These are phyloP conservation scores for Asarcornis scutulata DNA, from an alignment of 2,113 vertebrate genomes.

Conservation along the genomic window DNA sequence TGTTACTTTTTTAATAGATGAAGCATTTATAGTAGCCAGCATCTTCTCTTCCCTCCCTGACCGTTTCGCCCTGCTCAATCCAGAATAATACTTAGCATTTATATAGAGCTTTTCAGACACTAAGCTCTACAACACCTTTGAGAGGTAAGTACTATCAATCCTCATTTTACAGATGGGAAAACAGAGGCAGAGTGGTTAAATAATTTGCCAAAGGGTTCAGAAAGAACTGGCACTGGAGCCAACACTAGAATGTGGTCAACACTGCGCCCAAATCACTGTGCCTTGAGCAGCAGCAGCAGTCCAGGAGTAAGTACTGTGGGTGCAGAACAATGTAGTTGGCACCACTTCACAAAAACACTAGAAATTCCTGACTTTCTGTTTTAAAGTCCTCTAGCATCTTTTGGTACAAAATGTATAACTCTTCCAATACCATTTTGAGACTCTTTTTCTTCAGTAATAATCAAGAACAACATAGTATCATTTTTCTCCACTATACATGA, in stretches of 20 bases:
- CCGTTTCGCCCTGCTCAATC: conserved; percentile 52
- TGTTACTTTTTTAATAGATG: conserved; percentile 70
- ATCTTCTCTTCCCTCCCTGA: conserved; percentile 34
- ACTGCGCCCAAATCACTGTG: background rate
- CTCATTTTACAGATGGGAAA: conserved; percentile 61
- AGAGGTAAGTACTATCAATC: conserved; percentile 22
- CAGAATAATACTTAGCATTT: conserved; percentile 45
- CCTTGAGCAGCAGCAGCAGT: background rate
- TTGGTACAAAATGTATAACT: conserved; percentile 30
- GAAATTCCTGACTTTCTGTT: conserved; percentile 43
- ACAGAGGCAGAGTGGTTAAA: conserved; percentile 64
- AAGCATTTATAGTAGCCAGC: conserved; percentile 25
- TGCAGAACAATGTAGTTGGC: conserved; percentile 33
- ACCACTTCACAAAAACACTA: conserved; percentile 34
- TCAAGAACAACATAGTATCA: conserved; percentile 35
- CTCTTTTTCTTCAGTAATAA: conserved; percentile 13
- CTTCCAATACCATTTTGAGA: background rate
- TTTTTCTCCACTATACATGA: conserved; percentile 56
- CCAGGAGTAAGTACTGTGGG: conserved; percentile 40
- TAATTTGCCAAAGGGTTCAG: conserved; percentile 15
- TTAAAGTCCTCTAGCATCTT: conserved; percentile 23
- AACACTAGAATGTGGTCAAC: background rate
- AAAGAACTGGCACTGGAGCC: background rate
- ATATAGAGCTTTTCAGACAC: conserved; percentile 20
- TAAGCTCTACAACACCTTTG: conserved; percentile 1